phyloP scores from a whole-genome alignment of 2,888 invertebrate genomes.

The Pterobdella sp. region DNA sequence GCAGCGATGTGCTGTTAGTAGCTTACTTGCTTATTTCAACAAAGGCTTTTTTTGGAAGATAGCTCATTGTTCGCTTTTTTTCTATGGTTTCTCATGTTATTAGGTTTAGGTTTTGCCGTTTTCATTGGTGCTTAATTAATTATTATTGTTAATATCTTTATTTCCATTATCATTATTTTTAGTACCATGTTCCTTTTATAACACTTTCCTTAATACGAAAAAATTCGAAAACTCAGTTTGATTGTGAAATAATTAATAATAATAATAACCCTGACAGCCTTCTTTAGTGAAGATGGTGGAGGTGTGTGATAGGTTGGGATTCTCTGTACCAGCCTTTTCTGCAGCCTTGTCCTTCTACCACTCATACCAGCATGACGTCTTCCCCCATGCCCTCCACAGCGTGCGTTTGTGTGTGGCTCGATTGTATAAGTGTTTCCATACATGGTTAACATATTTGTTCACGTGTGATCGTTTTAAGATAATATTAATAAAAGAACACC shows the following conservation, averaged over 20 bases:
- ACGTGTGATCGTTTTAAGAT: no score
- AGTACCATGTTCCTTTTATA: no score
- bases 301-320: slow-evolving; percentile 62
- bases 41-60: neutral
- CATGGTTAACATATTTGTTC: no score
- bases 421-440: no score
- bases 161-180: neutral
- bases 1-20: slow-evolving; percentile 61
- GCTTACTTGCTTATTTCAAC: neutral
- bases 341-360: slow-evolving; percentile 94
- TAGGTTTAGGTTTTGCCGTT: neutral
- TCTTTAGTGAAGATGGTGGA: slow-evolving; percentile 59
- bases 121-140: neutral
- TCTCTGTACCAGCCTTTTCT: slow-evolving; percentile 84
- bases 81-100: neutral
- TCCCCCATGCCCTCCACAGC: slow-evolving; percentile 84
- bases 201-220: no score
- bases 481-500: no score
- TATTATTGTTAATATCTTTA: neutral
- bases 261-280: slow-evolving; percentile 18
- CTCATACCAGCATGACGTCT: slow-evolving; percentile 74
- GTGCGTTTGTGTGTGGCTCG: neutral
- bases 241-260: no score
- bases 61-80: neutral
- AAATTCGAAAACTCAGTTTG: no score